A percentile compares a stretch with the other conserved stretches of the same genome.
Conservation (phyloP, 1,140 invertebrate species). For the Bilobella aurantiaca region DNA sequence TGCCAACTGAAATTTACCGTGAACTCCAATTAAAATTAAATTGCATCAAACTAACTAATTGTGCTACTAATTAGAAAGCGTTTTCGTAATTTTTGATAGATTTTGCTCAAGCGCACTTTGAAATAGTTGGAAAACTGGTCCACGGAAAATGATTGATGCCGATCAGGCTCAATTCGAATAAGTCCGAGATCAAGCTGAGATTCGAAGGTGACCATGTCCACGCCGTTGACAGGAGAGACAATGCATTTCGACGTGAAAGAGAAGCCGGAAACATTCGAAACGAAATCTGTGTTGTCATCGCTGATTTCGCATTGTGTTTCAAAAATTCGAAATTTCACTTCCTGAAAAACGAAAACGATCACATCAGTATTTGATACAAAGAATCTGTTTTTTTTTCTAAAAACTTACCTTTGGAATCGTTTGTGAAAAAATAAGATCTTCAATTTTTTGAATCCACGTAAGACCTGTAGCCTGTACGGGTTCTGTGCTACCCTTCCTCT, state of each 20-base stretch:
- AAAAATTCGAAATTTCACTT: constrained; percentile 32
- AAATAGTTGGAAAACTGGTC: constrained; percentile 35
- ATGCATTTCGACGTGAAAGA: constrained; percentile 30
- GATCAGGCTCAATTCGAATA: constrained; percentile 33
- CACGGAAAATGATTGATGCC: constrained; percentile 29
- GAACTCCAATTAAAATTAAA: not conserved
- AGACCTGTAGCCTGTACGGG: not conserved
- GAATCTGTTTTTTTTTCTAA: not conserved
- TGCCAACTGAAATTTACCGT: constrained; percentile 19
- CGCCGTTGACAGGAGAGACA: constrained; percentile 10
- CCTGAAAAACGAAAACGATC: constrained; percentile 14
- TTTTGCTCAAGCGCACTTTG: too few species aligned
- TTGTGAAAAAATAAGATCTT: constrained; percentile 30
- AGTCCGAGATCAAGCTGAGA: constrained; percentile 32
- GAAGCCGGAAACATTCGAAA: constrained; percentile 28
- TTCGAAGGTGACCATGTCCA: constrained; percentile 27
- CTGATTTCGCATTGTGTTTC: constrained; percentile 33
- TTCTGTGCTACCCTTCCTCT: not conserved
- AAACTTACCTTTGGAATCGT: constrained; percentile 28
- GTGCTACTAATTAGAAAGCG: too few species aligned
- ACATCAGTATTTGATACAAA: not conserved
- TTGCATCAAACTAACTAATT: constrained; percentile 1
- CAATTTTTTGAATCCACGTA: constrained; percentile 20
- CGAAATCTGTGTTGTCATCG: constrained; percentile 23
- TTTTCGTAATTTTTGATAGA: too few species aligned